A percentile compares a stretch with the other conserved stretches of the same genome.
phyloP scores from a whole-genome alignment of 1,140 invertebrate species.

The Drosophila nigrodunni region DNA sequence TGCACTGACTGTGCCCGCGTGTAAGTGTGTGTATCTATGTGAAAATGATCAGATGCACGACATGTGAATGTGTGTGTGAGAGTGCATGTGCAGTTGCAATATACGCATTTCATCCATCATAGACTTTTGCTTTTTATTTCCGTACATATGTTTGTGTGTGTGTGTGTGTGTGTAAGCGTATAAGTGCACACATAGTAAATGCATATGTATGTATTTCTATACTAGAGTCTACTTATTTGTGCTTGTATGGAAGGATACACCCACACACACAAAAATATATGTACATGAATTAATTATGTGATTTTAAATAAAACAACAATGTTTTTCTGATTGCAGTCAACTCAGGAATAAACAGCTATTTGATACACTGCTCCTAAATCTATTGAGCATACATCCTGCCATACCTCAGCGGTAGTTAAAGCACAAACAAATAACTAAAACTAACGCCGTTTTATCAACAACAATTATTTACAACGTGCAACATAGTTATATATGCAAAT shows the following conservation, averaged over 20 bases:
- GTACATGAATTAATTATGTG: slow-evolving; percentile 10
- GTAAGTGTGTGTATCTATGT: not conserved
- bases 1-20: not conserved
- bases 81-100: slow-evolving; percentile 1
- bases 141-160: not conserved
- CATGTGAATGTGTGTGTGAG: not conserved
- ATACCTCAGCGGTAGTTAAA: slow-evolving; percentile 22
- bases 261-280: slow-evolving; percentile 19
- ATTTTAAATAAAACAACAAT: slow-evolving; percentile 34
- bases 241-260: slow-evolving; percentile 24
- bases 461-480: slow-evolving; percentile 31
- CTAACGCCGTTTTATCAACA: slow-evolving; percentile 34
- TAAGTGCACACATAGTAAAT: not conserved
- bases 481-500: slow-evolving; percentile 42
- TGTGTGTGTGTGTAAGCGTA: not conserved
- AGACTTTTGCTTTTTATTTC: slow-evolving; percentile 4
- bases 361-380: slow-evolving; percentile 21
- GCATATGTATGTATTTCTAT: not conserved
- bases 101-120: slow-evolving; percentile 9
- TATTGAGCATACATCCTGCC: slow-evolving; percentile 18
- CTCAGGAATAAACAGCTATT: slow-evolving; percentile 48
- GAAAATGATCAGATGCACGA: slow-evolving; percentile 8
- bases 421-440: slow-evolving; percentile 17
- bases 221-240: not conserved
- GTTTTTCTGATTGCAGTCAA: slow-evolving; percentile 52